Evolutionary conservation across 2,888 invertebrate species (phyloP).

Genomic region (Dysmachus trigonus): DNA sequence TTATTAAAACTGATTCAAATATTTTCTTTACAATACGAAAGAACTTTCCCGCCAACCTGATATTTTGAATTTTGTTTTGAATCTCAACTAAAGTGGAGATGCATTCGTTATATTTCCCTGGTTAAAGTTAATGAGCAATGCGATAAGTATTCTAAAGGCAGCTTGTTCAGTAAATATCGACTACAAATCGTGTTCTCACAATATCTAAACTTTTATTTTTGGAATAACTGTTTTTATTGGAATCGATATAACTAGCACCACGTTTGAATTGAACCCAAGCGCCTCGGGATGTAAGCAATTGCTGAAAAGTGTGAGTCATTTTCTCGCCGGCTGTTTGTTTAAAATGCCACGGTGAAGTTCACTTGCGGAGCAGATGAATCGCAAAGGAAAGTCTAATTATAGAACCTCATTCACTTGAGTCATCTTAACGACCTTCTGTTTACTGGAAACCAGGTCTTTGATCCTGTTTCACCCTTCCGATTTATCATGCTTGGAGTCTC

Average conservation of each 20-base stretch:
- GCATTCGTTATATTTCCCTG: neutral
- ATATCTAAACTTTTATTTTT: neutral
- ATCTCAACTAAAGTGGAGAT: no score
- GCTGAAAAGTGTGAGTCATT: neutral
- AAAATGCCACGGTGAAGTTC: neutral
- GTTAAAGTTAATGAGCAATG: neutral
- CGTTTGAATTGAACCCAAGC: neutral
- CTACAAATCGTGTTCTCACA: neutral
- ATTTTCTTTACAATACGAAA: no score
- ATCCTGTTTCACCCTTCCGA: conserved; percentile 24
- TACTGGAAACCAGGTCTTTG: conserved; percentile 30
- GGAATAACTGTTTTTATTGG: neutral
- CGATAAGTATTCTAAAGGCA: neutral
- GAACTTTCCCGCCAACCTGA: no score
- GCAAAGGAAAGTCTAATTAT: conserved; percentile 27
- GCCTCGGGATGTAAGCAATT: neutral
- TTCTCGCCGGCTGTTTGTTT: conserved; percentile 11
- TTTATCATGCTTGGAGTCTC: neutral
- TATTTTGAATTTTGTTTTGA: no score
- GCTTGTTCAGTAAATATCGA: neutral
- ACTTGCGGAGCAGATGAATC: conserved; percentile 32
- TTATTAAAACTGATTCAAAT: no score
- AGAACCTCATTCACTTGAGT: conserved; percentile 22
- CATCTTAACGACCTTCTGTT: conserved; percentile 20
- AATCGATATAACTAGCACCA: neutral